Evolutionary conservation across 2,888 invertebrate species (phyloP).

Genomic region (Sericinus montela): DNA sequence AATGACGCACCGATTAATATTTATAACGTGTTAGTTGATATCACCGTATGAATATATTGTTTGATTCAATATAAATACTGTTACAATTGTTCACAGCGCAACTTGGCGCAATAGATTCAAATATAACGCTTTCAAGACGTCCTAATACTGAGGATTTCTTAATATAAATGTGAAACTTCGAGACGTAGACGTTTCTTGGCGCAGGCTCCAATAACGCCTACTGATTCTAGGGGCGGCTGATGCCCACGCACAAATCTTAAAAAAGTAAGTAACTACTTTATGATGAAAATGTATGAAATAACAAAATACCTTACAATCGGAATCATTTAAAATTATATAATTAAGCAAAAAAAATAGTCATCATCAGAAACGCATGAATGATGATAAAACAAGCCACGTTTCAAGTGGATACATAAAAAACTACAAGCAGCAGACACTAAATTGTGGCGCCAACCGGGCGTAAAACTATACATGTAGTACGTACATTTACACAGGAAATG

Average conservation of each 20-base stretch:
- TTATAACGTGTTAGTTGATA: too few relatives aligned
- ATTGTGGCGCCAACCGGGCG: constrained; percentile 37
- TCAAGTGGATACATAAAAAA: neutral
- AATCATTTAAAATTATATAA: too few relatives aligned
- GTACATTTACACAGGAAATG: constrained; percentile 45
- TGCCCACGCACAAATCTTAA: constrained; percentile 19
- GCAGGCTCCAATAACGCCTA: constrained; percentile 20
- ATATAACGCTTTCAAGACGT: neutral
- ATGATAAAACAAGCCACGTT: too few relatives aligned
- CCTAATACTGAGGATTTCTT: neutral
- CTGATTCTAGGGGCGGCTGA: constrained; percentile 44
- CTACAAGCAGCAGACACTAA: constrained; percentile 19
- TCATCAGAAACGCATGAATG: too few relatives aligned
- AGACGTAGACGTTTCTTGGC: constrained; percentile 21
- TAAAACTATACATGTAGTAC: constrained; percentile 28
- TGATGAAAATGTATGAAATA: too few relatives aligned
- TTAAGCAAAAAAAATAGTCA: too few relatives aligned
- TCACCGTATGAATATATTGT: too few relatives aligned
- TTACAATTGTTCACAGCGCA: too few relatives aligned
- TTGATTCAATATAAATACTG: too few relatives aligned
- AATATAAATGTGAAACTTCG: constrained; percentile 1
- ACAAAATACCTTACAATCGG: too few relatives aligned
- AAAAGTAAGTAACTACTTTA: too few relatives aligned
- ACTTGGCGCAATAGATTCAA: too few relatives aligned
- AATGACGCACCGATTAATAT: constrained; percentile 2